Conservation (phyloP, 1,140 invertebrate genomes). For the Bombus confusus region DNA sequence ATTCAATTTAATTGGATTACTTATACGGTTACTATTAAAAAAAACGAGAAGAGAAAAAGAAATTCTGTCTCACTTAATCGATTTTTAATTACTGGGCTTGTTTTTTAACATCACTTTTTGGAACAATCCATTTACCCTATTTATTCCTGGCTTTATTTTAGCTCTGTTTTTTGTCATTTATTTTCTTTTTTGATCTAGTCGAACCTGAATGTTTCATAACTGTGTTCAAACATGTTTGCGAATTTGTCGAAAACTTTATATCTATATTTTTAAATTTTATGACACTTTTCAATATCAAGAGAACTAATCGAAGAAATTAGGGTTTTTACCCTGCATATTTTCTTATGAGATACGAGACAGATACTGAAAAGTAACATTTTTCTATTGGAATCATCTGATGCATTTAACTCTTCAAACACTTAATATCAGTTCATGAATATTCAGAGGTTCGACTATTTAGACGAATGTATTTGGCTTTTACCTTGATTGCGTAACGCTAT, state of each 20-base stretch:
- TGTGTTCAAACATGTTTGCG: background rate
- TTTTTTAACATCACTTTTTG: conserved; percentile 71
- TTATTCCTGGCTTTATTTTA: conserved; percentile 75
- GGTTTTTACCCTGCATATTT: background rate
- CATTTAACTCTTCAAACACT: background rate
- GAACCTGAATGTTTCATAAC: conserved; percentile 40
- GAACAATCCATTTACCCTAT: conserved; percentile 68
- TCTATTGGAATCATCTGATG: background rate
- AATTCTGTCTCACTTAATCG: conserved; percentile 63
- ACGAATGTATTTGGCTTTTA: conserved; percentile 82
- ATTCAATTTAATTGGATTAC: conserved; percentile 65
- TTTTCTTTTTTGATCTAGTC: conserved; percentile 59
- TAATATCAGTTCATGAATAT: conserved; percentile 62
- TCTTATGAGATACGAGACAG: no score
- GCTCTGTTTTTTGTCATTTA: conserved; percentile 72
- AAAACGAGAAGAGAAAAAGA: background rate
- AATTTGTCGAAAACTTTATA: background rate
- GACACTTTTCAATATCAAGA: background rate
- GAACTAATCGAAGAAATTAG: background rate
- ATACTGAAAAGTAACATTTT: background rate
- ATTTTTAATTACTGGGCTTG: conserved; percentile 75
- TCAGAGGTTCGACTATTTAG: conserved; percentile 78
- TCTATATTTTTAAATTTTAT: background rate
- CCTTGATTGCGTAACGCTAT: conserved; percentile 83
- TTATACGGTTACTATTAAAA: conserved; percentile 57